These are phyloP conservation scores for Danio choprae DNA, from an alignment of 2,797 vertebrate genomes.

Conservation along the genomic window DNA sequence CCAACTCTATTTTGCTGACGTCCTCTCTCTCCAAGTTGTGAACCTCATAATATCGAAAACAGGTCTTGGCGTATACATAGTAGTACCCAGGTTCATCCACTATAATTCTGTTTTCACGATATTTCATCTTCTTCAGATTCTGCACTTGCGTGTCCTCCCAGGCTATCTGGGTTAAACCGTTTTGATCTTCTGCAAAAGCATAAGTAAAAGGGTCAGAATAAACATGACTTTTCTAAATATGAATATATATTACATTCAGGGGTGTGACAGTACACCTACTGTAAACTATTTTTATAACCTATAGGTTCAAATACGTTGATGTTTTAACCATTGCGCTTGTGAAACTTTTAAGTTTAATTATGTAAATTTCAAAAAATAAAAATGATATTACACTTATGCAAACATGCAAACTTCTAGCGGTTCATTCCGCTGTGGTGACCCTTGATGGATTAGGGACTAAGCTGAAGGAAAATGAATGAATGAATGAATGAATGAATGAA, in stretches of 20 bases:
- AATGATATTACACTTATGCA: too few species aligned
- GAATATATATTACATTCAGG: not conserved
- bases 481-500: too few species aligned
- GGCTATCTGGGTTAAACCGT: slow-evolving; percentile 71
- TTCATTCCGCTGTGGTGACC: too few species aligned
- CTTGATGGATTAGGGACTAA: too few species aligned
- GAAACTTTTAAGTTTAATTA: too few species aligned
- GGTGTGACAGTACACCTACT: too few species aligned
- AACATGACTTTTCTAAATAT: not conserved
- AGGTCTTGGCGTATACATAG: slow-evolving; percentile 95
- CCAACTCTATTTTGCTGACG: slow-evolving; percentile 85
- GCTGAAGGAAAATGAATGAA: too few species aligned
- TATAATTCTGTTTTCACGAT: slow-evolving; percentile 85
- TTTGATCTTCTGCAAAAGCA: slow-evolving; percentile 66
- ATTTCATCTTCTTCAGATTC: slow-evolving; percentile 81
- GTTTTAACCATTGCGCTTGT: too few species aligned
- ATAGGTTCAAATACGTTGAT: too few species aligned
- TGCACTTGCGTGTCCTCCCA: slow-evolving; percentile 88
- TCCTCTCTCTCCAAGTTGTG: slow-evolving; percentile 63
- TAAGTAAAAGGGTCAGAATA: slow-evolving; percentile 24
- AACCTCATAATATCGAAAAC: slow-evolving; percentile 79
- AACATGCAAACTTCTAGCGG: too few species aligned
- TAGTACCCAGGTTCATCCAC: slow-evolving; percentile 91
- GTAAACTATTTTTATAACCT: too few species aligned
- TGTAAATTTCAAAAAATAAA: too few species aligned